Evolutionary conservation across 2,113 vertebrate genomes (phyloP), one percentile per base, ranked within the genome.

Genomic region (Chlorodrepanis virens): DNA sequence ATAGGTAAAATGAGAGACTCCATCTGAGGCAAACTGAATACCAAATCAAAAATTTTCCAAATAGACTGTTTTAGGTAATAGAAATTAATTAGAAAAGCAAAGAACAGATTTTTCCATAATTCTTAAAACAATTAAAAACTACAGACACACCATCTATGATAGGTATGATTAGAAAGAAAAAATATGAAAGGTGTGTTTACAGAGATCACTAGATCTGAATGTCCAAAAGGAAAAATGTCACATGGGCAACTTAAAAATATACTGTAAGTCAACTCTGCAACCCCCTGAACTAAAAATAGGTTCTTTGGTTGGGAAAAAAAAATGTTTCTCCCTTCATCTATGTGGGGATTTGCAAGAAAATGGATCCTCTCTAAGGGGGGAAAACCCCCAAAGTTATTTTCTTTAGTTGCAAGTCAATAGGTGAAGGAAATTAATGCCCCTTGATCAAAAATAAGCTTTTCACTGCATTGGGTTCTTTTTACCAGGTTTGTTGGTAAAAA

Each of bases 341-440:
- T 14, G 11, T 69, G 70, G 22, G 12, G 14, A 79, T 71, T 56
- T 24, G 23, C 33, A 83, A 54, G 63, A 67, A 89, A 77, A 31
- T 13, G 4, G 2, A 5, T n/a, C 3, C 59, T 1, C 47, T 10
- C 5, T 88, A 19, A 21, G 5, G 18, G 1, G 3, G 3, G 8
- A 18, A 39, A 21, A 1, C 0, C 2, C 3, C 5, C 10, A 35
- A 40, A n/a, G 13, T 45, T 23, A 6, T 21, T 75, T 61, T 16
- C 12, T 21, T 63, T 53, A 65, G 53, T 61, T 85, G 8, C 7
- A 33, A 29, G 9, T n/a, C 45, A 72, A 22, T 12, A 64, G 31
- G 27, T 60, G 9, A 68, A 76, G 24, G 17, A 49, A 71, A 71
- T 61, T 16, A 61, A 45, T 25, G 2, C 4, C 2, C 9, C 6